These are phyloP conservation scores for Semicossyphus pulcher DNA, from an alignment of 2,113 vertebrate genomes.

Conservation along the genomic window DNA sequence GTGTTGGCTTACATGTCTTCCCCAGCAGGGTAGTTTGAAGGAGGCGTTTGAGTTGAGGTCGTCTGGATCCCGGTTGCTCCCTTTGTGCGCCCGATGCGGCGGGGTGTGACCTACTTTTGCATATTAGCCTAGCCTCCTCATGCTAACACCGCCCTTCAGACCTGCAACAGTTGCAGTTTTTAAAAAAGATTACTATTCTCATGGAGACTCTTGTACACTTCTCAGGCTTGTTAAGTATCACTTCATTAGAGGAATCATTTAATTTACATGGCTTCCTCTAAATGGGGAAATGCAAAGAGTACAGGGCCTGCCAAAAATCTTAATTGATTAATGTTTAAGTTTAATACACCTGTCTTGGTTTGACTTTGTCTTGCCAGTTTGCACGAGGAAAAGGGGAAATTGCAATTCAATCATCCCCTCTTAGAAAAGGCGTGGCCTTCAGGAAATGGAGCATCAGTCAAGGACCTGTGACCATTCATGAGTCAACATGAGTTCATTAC, in stretches of 20 bases:
- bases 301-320: conserved; percentile 1
- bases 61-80: conserved; percentile 61
- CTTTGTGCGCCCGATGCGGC: conserved; percentile 79
- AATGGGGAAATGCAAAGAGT: background rate
- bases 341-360: background rate
- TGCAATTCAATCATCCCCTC: background rate
- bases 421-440: conserved; percentile 76
- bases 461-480: conserved; percentile 27
- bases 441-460: conserved; percentile 54
- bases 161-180: background rate
- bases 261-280: no score
- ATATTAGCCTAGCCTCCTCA: conserved; percentile 69
- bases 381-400: conserved; percentile 6
- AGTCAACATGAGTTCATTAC: conserved; percentile 40
- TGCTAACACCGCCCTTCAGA: conserved; percentile 62
- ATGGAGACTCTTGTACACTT: no score
- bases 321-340: background rate
- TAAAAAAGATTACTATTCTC: no score
- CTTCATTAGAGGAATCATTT: no score
- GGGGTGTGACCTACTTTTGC: conserved; percentile 88
- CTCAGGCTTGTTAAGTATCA: no score
- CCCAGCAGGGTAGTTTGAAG: background rate
- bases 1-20: background rate
- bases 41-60: conserved; percentile 16
- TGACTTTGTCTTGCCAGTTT: background rate